A percentile compares a stretch with the other conserved stretches of the same genome.
phyloP scores from a whole-genome alignment of 2,113 vertebrate species.

The Brachypodius melanocephalos region DNA sequence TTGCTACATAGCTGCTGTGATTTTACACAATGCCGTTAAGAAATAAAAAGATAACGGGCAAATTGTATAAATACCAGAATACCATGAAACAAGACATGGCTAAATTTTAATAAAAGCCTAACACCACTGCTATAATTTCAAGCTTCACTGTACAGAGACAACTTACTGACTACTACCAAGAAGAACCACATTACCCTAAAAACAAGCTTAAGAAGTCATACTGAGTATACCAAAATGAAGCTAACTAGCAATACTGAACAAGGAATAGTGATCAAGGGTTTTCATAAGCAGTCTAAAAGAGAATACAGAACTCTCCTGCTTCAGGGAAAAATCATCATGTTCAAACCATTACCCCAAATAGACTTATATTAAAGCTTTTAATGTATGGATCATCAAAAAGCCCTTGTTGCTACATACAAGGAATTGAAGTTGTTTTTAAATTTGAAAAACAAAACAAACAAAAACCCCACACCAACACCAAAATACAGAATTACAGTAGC shows the following conservation, averaged over 20 bases:
- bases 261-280: not conserved
- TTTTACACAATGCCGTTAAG: slow-evolving; percentile 51
- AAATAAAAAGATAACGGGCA: slow-evolving; percentile 34
- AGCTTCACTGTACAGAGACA: not conserved
- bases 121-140: not conserved
- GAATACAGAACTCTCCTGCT: not conserved
- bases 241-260: not conserved
- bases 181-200: not conserved
- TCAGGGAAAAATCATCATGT: not conserved
- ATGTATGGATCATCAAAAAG: not conserved
- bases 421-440: not conserved
- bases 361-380: not conserved
- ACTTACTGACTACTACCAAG: not conserved
- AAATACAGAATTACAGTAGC: not conserved
- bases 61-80: slow-evolving; percentile 23
- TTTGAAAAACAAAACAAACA: not conserved
- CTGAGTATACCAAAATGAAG: not conserved
- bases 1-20: slow-evolving; percentile 26
- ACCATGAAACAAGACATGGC: slow-evolving; percentile 3
- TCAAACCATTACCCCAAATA: not conserved
- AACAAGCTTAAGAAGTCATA: not conserved
- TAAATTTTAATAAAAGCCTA: slow-evolving; percentile 18
- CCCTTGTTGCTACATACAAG: not conserved
- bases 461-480: not conserved
- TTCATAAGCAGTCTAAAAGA: not conserved